Evolutionary conservation across 1,140 invertebrate species (phyloP), one percentile per base, ranked within the genome.

Genomic region (Saccostrea cuccullata): DNA sequence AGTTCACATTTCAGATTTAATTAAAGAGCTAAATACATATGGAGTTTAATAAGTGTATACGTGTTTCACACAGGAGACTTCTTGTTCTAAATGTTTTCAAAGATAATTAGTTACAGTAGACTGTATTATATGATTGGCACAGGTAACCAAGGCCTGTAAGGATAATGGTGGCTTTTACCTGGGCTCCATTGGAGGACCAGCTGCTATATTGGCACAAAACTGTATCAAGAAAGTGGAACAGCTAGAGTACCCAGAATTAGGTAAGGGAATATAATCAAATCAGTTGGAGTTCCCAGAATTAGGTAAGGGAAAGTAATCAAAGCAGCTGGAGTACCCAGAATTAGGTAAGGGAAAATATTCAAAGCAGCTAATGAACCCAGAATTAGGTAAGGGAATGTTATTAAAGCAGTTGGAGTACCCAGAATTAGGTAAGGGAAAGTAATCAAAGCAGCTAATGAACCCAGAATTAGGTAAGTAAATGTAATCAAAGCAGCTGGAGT

Each of bases 211-310:
- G 56, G 95, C 95, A 20, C 90, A 95, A 89, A 95, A 95, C 91
- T 94, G 94, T 90, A 95, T 95, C 82, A 95, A 94, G 89, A 95
- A 95, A 88, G 94, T 95, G 4, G 95, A 95, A 91, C 91, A 94
- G 9, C 86, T 95, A 58, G 95, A 95, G 90, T 95, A 95, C 87
- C 93, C 94, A 77, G 95, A 95, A 93, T 89, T 95, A 88, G 95
- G 95, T 95, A 89, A 90, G 90, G 5, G n/a, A 30, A 77, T 15
- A 3, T 47, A 47, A 3, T 47, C 40, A n/a, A n/a, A n/a, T n/a
- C n/a, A n/a, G n/a, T n/a, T n/a, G n/a, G n/a, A n/a, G n/a, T n/a
- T n/a, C n/a, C n/a, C n/a, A n/a, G n/a, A n/a, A n/a, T n/a, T n/a
- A n/a, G n/a, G n/a, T n/a, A n/a, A n/a, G n/a, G n/a, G n/a, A n/a